Percentiles rank a stretch among this genome's conserved stretches.
These are phyloP conservation scores for Pseudococcus viburni DNA, from an alignment of 2,888 invertebrate species.

Conservation along the genomic window DNA sequence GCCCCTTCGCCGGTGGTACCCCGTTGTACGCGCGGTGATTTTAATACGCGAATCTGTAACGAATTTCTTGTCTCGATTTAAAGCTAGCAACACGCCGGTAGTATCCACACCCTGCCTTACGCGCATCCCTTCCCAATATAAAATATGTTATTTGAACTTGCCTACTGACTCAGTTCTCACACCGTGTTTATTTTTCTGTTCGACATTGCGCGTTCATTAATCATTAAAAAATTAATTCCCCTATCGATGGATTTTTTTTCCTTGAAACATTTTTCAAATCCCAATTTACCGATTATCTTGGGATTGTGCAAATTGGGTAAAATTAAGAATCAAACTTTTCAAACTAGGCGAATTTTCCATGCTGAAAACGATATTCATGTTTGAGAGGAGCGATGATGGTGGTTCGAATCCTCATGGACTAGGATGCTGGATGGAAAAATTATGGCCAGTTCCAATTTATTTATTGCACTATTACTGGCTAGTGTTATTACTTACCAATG, in stretches of 20 bases:
- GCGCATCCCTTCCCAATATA: slow-evolving; percentile 16
- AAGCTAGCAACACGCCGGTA: slow-evolving; percentile 32
- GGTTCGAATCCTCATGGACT: too few species aligned
- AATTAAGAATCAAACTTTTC: slow-evolving; percentile 4
- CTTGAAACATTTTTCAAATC: not conserved
- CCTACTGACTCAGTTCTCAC: slow-evolving; percentile 43
- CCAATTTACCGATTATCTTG: slow-evolving; percentile 19
- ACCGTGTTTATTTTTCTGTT: slow-evolving; percentile 35
- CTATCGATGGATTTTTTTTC: not conserved
- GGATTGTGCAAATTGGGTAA: not conserved
- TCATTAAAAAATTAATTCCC: slow-evolving; percentile 48
- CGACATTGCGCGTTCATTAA: slow-evolving; percentile 27
- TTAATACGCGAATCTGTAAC: slow-evolving; percentile 45
- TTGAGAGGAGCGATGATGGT: too few species aligned
- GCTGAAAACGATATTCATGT: not conserved
- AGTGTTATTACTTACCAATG: slow-evolving; percentile 21
- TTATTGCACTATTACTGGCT: not conserved
- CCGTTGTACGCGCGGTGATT: slow-evolving; percentile 9
- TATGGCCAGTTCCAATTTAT: too few species aligned
- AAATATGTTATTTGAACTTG: slow-evolving; percentile 41
- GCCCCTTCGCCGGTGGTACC: not conserved
- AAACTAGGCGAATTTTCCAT: not conserved
- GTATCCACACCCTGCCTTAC: slow-evolving; percentile 16
- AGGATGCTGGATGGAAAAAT: too few species aligned
- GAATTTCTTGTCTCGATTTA: slow-evolving; percentile 39